Evolutionary conservation across 2,797 vertebrate species (phyloP).

Genomic region (Arnoldichthys spilopterus): DNA sequence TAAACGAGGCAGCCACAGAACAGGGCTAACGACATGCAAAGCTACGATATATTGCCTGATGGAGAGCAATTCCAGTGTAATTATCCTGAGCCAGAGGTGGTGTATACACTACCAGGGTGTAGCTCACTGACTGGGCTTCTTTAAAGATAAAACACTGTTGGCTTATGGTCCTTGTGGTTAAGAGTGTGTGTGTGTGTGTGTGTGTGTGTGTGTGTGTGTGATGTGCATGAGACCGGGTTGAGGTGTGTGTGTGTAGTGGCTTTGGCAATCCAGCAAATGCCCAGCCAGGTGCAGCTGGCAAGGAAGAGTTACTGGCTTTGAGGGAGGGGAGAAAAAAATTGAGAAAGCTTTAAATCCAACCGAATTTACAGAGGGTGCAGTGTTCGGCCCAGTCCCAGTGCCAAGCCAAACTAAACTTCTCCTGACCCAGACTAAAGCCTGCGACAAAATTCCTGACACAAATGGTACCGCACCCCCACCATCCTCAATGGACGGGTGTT

Average conservation of each 20-base stretch:
- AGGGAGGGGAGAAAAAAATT: constrained; percentile 29
- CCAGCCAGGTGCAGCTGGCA: constrained; percentile 55
- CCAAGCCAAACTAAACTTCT: constrained; percentile 63
- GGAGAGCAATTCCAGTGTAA: constrained; percentile 34
- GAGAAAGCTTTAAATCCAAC: constrained; percentile 27
- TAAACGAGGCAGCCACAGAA: constrained; percentile 22
- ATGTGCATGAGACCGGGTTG: constrained; percentile 24
- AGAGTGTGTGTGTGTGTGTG: constrained; percentile 1
- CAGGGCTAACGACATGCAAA: constrained; percentile 34
- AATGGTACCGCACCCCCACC: constrained; percentile 27
- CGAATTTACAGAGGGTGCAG: constrained; percentile 53
- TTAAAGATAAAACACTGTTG: constrained; percentile 39
- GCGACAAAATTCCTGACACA: constrained; percentile 27
- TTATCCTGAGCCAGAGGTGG: constrained; percentile 36
- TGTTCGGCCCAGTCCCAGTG: constrained; percentile 46
- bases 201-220: constrained; percentile 22
- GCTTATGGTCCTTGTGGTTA: constrained; percentile 19
- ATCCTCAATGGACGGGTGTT: constrained; percentile 37
- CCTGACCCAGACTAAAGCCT: constrained; percentile 55
- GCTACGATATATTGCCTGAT: constrained; percentile 23
- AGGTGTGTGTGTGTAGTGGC: constrained; percentile 42
- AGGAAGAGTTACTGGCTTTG: constrained; percentile 39
- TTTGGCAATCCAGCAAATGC: constrained; percentile 45
- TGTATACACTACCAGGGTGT: constrained; percentile 17
- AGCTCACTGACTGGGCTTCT: constrained; percentile 14